Evolutionary conservation across 2,888 invertebrate species (phyloP).

Genomic region (Exephanes ischioxanthus): DNA sequence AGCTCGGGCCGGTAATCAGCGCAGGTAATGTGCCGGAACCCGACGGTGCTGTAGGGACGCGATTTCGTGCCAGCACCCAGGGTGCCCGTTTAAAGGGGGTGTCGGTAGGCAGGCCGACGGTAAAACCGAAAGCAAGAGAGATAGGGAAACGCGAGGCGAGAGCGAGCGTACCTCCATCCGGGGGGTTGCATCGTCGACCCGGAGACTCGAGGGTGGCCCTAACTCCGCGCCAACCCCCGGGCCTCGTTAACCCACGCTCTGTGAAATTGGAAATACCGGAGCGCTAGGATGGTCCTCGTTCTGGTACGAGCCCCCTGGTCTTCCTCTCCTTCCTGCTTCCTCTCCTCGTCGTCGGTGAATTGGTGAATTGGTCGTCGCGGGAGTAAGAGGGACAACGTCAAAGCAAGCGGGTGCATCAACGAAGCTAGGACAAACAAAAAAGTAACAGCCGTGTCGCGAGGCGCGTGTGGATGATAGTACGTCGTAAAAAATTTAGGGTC

Average conservation of each 20-base stretch:
- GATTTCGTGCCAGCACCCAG: constrained; percentile 66
- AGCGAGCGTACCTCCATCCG: constrained; percentile 11
- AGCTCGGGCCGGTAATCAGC: constrained; percentile 82
- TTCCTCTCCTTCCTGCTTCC: constrained; percentile 40
- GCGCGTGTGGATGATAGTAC: constrained; percentile 19
- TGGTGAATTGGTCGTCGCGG: neutral
- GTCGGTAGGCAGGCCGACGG: constrained; percentile 32
- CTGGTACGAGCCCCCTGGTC: constrained; percentile 56
- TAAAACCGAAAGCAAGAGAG: constrained; percentile 45
- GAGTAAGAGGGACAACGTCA: constrained; percentile 34
- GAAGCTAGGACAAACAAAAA: constrained; percentile 20
- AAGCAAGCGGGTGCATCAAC: constrained; percentile 28
- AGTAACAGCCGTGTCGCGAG: constrained; percentile 21
- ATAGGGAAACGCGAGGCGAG: constrained; percentile 34
- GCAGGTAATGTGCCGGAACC: constrained; percentile 84
- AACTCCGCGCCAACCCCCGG: constrained; percentile 79
- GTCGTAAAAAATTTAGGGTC: constrained; percentile 56
- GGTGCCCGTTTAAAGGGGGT: constrained; percentile 78
- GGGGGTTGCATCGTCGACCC: neutral
- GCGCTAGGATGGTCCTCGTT: constrained; percentile 69
- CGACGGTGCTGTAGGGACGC: constrained; percentile 66
- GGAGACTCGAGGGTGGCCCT: constrained; percentile 69
- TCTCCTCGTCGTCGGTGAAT: constrained; percentile 51
- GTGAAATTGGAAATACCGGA: constrained; percentile 84
- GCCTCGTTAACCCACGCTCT: constrained; percentile 85